These are phyloP conservation scores for Muraenolepis orangiensis DNA, from an alignment of 2,797 vertebrate species.

Conservation along the genomic window DNA sequence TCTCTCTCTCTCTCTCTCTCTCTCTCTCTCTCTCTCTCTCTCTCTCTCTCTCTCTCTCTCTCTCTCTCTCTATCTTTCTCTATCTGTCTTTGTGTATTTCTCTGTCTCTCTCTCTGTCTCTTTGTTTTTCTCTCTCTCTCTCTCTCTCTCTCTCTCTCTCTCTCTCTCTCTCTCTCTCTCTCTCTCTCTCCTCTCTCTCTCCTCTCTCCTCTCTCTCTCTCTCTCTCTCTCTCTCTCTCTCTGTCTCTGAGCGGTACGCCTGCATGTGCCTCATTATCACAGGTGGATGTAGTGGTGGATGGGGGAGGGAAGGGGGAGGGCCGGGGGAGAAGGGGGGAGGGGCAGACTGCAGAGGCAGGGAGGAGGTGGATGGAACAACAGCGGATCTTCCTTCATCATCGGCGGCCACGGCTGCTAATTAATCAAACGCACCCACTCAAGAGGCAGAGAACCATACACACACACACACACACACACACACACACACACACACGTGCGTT, in stretches of 20 bases:
- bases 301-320: conserved; percentile 13
- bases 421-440: conserved; percentile 48
- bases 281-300: conserved; percentile 42
- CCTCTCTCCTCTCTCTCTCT: too few relatives aligned
- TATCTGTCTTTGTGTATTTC: too few relatives aligned
- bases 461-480: conserved; percentile 22
- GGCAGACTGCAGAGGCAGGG: conserved; percentile 40
- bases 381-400: conserved; percentile 52
- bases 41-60: neutral
- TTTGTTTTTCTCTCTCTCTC: too few relatives aligned
- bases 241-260: neutral
- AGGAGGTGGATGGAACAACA: conserved; percentile 54
- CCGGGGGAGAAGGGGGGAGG: conserved; percentile 35
- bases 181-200: too few relatives aligned
- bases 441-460: conserved; percentile 15
- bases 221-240: neutral
- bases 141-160: too few relatives aligned
- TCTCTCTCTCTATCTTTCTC: neutral
- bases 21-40: neutral
- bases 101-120: too few relatives aligned
- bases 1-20: neutral
- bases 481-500: too few relatives aligned
- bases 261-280: conserved; percentile 37
- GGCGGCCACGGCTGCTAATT: conserved; percentile 53
- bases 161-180: neutral